phyloP scores from a whole-genome alignment of 2,113 vertebrate species.

The Brienomyrus longianalis region DNA sequence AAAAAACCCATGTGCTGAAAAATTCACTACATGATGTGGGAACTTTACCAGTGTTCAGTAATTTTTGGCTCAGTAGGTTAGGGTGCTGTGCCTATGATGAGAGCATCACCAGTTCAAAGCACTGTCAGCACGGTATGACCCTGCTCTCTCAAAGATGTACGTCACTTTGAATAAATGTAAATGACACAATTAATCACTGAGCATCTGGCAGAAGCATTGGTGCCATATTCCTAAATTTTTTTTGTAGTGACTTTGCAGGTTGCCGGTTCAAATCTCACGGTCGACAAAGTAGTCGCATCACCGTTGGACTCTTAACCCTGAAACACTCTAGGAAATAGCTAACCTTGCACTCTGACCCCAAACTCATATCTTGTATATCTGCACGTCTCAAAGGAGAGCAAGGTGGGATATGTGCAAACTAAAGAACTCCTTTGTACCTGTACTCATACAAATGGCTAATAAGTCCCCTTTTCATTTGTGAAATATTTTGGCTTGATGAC shows the following conservation, averaged over 20 bases:
- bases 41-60: background rate
- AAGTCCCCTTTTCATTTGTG: background rate
- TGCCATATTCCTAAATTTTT: background rate
- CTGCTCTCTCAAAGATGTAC: background rate
- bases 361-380: background rate
- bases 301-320: background rate
- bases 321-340: background rate
- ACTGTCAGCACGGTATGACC: background rate
- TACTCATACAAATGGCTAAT: background rate
- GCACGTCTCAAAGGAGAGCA: background rate
- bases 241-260: background rate
- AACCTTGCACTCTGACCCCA: background rate
- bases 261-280: background rate
- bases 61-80: background rate
- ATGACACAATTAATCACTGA: background rate
- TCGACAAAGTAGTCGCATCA: background rate
- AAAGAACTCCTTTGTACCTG: background rate
- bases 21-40: background rate
- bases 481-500: background rate
- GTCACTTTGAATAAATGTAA: background rate
- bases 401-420: background rate
- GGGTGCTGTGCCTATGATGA: background rate
- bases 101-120: background rate
- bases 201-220: background rate
- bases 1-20: background rate